Percentiles rank a stretch among this genome's conserved stretches.
These are phyloP conservation scores for Ectobius pallidus DNA, from an alignment of 2,888 invertebrate species.

Conservation along the genomic window DNA sequence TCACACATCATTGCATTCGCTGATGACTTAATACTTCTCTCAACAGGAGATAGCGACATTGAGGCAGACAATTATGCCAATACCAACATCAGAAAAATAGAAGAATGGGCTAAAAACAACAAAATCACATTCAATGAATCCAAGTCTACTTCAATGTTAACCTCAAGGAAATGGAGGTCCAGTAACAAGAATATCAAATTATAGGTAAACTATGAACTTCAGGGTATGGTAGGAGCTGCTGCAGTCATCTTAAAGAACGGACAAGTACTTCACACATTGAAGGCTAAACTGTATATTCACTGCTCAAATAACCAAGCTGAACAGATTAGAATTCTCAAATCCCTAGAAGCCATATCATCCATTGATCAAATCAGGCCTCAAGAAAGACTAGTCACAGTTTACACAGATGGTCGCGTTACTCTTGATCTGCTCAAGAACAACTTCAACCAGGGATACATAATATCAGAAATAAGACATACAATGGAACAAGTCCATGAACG, in stretches of 20 bases:
- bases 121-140: constrained; percentile 6
- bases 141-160: not conserved
- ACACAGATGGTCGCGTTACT: not conserved
- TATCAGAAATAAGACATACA: not conserved
- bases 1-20: not conserved
- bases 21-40: not conserved
- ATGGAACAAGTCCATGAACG: not conserved
- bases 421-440: not conserved
- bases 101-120: not conserved
- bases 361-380: not conserved
- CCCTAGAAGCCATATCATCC: not conserved
- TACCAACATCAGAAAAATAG: not conserved
- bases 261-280: not conserved
- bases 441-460: not conserved
- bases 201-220: not conserved
- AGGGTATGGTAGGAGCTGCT: not conserved
- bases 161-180: not conserved
- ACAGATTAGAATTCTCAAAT: not conserved
- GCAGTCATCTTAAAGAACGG: not conserved
- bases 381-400: not conserved
- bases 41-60: not conserved
- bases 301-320: not conserved
- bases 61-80: constrained; percentile 3
- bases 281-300: not conserved
- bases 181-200: not conserved